A percentile compares a stretch with the other conserved stretches of the same genome.
These are phyloP conservation scores for Paedocypris micromegethes DNA, from an alignment of 2,797 vertebrate genomes.

Conservation along the genomic window DNA sequence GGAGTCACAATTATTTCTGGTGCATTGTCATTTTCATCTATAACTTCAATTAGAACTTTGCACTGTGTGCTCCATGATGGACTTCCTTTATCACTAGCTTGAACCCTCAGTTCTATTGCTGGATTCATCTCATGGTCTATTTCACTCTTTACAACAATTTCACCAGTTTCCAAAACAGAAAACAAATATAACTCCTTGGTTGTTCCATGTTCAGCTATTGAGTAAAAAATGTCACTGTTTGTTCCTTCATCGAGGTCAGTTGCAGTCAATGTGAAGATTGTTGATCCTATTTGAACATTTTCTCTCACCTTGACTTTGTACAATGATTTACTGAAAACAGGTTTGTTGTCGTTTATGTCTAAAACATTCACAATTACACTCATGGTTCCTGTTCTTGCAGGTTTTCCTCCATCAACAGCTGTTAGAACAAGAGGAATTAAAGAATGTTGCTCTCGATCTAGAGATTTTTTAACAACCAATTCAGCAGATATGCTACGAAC, in stretches of 20 bases:
- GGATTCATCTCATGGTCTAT: slow-evolving; percentile 70
- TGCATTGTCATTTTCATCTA: slow-evolving; percentile 67
- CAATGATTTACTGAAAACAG: slow-evolving; percentile 34
- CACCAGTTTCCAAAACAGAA: slow-evolving; percentile 55
- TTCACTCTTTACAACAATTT: slow-evolving; percentile 62
- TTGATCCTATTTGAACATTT: slow-evolving; percentile 16
- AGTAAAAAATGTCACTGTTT: slow-evolving; percentile 40
- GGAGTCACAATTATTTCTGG: slow-evolving; percentile 69
- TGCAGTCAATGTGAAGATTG: slow-evolving; percentile 12
- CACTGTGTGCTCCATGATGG: slow-evolving; percentile 52
- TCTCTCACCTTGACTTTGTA: slow-evolving; percentile 43
- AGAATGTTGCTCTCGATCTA: slow-evolving; percentile 45
- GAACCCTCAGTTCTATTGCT: slow-evolving; percentile 70
- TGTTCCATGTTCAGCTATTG: slow-evolving; percentile 16
- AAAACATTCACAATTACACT: slow-evolving; percentile 37
- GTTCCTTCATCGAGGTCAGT: slow-evolving; percentile 44
- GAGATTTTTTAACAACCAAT: slow-evolving; percentile 43
- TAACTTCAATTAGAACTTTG: slow-evolving; percentile 63
- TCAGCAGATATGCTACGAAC: slow-evolving; percentile 38
- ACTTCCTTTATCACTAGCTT: slow-evolving; percentile 56
- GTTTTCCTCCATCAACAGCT: slow-evolving; percentile 44
- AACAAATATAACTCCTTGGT: neutral
- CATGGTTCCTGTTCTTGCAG: slow-evolving; percentile 37
- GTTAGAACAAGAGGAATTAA: slow-evolving; percentile 28
- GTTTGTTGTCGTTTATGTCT: slow-evolving; percentile 47